Conservation (phyloP, 1,140 invertebrate species). For the Pachyrhynchus sulphureomaculatus region DNA sequence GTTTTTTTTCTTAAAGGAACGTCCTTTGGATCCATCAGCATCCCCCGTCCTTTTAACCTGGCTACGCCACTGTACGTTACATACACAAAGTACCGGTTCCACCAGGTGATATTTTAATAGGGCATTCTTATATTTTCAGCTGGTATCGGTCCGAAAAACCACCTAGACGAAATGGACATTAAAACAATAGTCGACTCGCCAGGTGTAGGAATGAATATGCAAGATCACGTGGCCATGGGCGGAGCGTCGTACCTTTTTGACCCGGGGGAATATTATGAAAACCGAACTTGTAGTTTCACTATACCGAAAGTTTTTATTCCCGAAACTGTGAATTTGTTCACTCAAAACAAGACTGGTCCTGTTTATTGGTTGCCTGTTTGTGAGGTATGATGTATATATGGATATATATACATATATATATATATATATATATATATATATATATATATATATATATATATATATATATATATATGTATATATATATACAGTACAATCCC, state of each 20-base stretch:
- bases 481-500: too few relatives aligned
- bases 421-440: too few relatives aligned
- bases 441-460: too few relatives aligned
- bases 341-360: conserved; percentile 58
- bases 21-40: too few relatives aligned
- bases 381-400: conserved; percentile 59
- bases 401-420: too few relatives aligned
- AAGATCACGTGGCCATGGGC: conserved; percentile 69
- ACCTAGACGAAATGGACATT: conserved; percentile 65
- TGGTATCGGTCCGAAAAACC: conserved; percentile 63
- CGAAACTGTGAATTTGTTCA: conserved; percentile 58
- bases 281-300: conserved; percentile 59
- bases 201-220: conserved; percentile 77
- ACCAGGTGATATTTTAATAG: too few relatives aligned
- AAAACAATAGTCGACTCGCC: conserved; percentile 58
- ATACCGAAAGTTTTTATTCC: conserved; percentile 59
- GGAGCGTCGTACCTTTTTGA: conserved; percentile 53
- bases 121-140: too few relatives aligned
- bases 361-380: conserved; percentile 68
- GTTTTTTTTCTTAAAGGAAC: too few relatives aligned
- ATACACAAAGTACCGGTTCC: too few relatives aligned
- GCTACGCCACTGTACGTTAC: too few relatives aligned
- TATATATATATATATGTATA: too few relatives aligned
- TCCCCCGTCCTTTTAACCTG: too few relatives aligned
- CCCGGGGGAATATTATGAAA: conserved; percentile 52